Conservation (phyloP, 2,797 vertebrate genomes). For the Karalla daura region DNA sequence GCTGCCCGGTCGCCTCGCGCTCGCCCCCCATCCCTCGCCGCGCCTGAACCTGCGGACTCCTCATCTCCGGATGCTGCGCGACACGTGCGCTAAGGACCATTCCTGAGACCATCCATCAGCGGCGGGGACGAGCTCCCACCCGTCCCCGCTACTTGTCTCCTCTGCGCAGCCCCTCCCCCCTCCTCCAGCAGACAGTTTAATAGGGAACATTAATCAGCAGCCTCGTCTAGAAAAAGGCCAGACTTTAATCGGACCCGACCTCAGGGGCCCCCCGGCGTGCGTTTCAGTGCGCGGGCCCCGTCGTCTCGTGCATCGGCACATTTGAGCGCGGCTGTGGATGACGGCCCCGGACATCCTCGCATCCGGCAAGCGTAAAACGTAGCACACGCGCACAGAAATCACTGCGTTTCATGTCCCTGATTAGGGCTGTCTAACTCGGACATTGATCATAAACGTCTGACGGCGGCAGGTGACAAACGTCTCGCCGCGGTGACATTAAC, state of each 20-base stretch:
- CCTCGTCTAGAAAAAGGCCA: slow-evolving; percentile 54
- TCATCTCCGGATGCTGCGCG: slow-evolving; percentile 72
- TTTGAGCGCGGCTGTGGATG: slow-evolving; percentile 3
- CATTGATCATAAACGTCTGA: slow-evolving; percentile 34
- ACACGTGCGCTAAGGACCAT: slow-evolving; percentile 77
- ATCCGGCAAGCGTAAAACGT: not conserved
- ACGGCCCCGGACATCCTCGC: slow-evolving; percentile 12
- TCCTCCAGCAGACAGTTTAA: slow-evolving; percentile 77
- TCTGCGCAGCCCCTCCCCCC: slow-evolving; percentile 43
- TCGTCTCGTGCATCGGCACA: slow-evolving; percentile 29
- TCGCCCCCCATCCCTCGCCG: not conserved
- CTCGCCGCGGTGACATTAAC: slow-evolving; percentile 33
- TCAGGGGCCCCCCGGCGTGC: no score
- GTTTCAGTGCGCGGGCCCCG: no score
- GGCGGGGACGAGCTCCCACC: slow-evolving; percentile 47
- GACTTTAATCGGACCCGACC: slow-evolving; percentile 49
- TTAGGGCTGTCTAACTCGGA: slow-evolving; percentile 14
- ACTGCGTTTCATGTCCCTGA: slow-evolving; percentile 23
- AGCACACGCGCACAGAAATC: slow-evolving; percentile 26
- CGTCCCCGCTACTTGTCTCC: slow-evolving; percentile 52
- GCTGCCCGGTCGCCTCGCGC: slow-evolving; percentile 5
- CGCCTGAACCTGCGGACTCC: slow-evolving; percentile 8
- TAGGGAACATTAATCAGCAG: slow-evolving; percentile 80
- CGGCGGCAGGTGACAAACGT: slow-evolving; percentile 58
- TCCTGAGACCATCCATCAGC: slow-evolving; percentile 79